These are phyloP conservation scores for Tragulus kanchil DNA, from an alignment of 2,113 vertebrate genomes.

Conservation along the genomic window DNA sequence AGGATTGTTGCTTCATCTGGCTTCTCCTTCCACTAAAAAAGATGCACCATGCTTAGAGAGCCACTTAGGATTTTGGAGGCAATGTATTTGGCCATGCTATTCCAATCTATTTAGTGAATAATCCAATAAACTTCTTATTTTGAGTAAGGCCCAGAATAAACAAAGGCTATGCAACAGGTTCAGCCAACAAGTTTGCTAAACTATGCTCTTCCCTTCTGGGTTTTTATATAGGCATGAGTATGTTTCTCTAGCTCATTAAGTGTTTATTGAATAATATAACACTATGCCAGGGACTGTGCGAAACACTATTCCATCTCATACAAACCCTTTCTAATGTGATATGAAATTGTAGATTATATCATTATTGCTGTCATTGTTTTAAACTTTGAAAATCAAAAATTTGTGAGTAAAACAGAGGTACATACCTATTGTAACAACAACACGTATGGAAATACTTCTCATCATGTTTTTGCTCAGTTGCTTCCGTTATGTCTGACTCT, in stretches of 20 bases:
- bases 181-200: background rate
- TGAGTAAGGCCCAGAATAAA: background rate
- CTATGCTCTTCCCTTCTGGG: background rate
- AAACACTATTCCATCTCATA: background rate
- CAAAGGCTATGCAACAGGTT: background rate
- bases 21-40: background rate
- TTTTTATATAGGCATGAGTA: background rate
- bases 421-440: background rate
- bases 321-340: background rate
- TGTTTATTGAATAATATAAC: background rate
- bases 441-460: background rate
- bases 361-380: background rate
- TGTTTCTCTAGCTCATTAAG: background rate
- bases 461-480: background rate
- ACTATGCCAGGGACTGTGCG: background rate
- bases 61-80: background rate
- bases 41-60: background rate
- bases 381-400: slow-evolving; percentile 32
- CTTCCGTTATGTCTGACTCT: background rate
- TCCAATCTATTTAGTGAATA: background rate
- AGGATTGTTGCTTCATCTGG: background rate
- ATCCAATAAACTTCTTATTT: background rate
- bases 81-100: background rate
- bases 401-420: background rate
- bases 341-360: background rate